Percentiles rank a stretch among this genome's conserved stretches.
Evolutionary conservation across 2,797 vertebrate species (phyloP).

Genomic region (Siniperca obscura): DNA sequence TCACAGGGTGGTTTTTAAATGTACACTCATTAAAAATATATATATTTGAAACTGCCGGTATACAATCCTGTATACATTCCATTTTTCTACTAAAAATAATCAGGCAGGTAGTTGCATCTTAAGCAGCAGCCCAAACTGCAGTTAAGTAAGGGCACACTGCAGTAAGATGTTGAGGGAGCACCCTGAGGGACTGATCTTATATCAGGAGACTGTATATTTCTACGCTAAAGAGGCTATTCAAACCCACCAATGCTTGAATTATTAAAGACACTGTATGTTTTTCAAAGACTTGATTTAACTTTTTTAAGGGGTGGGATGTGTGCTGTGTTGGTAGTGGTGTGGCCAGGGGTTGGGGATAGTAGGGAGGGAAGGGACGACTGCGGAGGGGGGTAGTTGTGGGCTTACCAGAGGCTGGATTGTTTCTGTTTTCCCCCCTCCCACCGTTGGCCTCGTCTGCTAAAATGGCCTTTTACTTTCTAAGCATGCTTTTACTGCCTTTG

Average conservation of each 20-base stretch:
- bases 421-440: conserved; percentile 71
- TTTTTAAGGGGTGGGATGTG: conserved; percentile 73
- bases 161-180: conserved; percentile 61
- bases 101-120: conserved; percentile 76
- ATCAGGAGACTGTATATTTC: conserved; percentile 86
- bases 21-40: conserved; percentile 51
- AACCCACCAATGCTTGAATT: conserved; percentile 84
- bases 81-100: conserved; percentile 59
- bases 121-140: conserved; percentile 62
- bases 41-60: conserved; percentile 43
- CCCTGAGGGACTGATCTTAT: conserved; percentile 83
- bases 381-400: conserved; percentile 32
- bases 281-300: conserved; percentile 87
- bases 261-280: conserved; percentile 87
- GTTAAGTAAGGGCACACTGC: conserved; percentile 62
- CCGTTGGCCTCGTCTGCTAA: conserved; percentile 74
- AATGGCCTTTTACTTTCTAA: conserved; percentile 86
- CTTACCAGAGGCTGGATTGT: conserved; percentile 76
- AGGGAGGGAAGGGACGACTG: conserved; percentile 20
- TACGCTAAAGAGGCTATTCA: conserved; percentile 86
- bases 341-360: conserved; percentile 54
- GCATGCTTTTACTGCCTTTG: conserved; percentile 87
- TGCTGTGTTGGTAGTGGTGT: conserved; percentile 53
- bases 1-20: conserved; percentile 47
- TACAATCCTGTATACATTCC: conserved; percentile 10